A percentile compares a stretch with the other conserved stretches of the same genome.
phyloP scores from a whole-genome alignment of 2,888 invertebrate genomes.

The Agrotis clavis region DNA sequence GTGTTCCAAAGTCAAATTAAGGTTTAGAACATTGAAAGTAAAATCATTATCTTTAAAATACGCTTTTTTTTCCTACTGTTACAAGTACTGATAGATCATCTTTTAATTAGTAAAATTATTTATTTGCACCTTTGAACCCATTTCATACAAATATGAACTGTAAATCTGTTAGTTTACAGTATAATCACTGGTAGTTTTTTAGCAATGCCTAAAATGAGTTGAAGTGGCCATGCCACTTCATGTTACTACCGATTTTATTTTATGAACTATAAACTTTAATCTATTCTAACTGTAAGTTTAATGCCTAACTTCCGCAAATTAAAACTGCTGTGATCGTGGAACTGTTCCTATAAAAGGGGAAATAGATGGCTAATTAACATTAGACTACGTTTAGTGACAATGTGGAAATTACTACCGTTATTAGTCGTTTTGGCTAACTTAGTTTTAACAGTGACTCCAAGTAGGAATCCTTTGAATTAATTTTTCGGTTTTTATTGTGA shows the following conservation, averaged over 20 bases:
- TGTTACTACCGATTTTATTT: slow-evolving; percentile 4
- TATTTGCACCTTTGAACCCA: too few species aligned
- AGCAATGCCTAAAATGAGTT: not conserved
- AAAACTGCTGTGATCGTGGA: slow-evolving; percentile 25
- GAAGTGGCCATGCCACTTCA: not conserved
- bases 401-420: slow-evolving; percentile 58
- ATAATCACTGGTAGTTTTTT: not conserved
- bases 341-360: slow-evolving; percentile 45
- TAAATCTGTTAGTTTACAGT: not conserved
- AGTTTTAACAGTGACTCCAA: slow-evolving; percentile 15
- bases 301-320: slow-evolving; percentile 42
- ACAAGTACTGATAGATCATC: too few species aligned
- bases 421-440: slow-evolving; percentile 47
- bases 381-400: slow-evolving; percentile 34
- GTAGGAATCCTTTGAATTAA: slow-evolving; percentile 29
- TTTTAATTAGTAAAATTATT: too few species aligned
- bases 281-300: slow-evolving; percentile 23
- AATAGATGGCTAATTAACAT: not conserved
- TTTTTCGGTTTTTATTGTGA: not conserved
- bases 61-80: too few species aligned
- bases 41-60: too few species aligned
- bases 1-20: too few species aligned
- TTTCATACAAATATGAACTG: not conserved
- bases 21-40: too few species aligned
- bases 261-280: slow-evolving; percentile 37